Evolutionary conservation across 2,888 invertebrate genomes (phyloP), one percentile per base, ranked within the genome.

Genomic region (Athripsodes cinereus): DNA sequence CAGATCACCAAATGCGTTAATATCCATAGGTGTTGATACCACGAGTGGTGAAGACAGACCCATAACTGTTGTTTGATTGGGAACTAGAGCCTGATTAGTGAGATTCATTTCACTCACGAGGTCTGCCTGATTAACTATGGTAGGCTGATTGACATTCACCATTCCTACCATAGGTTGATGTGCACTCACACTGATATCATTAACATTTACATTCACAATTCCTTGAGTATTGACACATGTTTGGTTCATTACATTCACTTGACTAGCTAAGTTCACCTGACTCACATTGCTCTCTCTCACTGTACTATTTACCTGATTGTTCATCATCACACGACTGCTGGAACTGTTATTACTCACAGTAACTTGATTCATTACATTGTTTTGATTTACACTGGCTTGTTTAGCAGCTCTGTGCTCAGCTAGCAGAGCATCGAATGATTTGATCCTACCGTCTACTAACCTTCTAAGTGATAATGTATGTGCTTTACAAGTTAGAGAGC

Each of bases 401-500:
- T 83, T 82, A 60, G 84, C 79, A 34, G 86, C 86, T 52, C 86
- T 76, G 67, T 88, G 88, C 67, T 89, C 89, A 35, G 85, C 83
- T 62, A 90, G 78, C 55, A 90, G 74, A 57, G 85, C 84, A 70
- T 90, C 90, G 73, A 90, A 90, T 19, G 85, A 79, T 71, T 88
- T 87, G 58, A 81, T 81, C 52, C 90, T 79, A 1, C 88, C 90
- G 59, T 79, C 73, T 31, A 90, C 90, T 19, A 84, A 83, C 62
- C 90, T 74, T 58, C 89, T 75, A 64, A 87, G 70, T 44, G 88
- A 85, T 65, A 89, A 75, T 19, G 88, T 84, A 69, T 84, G 84
- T 35, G 83, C 81, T 68, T 84, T 84, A 67, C 84, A 86, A 47
- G 90, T 90, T 57, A 91, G 79, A 19, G 90, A 90, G 60, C 91